A percentile compares a stretch with the other conserved stretches of the same genome.
phyloP scores from a whole-genome alignment of 2,888 invertebrate species.

The Pristionchus mayeri region DNA sequence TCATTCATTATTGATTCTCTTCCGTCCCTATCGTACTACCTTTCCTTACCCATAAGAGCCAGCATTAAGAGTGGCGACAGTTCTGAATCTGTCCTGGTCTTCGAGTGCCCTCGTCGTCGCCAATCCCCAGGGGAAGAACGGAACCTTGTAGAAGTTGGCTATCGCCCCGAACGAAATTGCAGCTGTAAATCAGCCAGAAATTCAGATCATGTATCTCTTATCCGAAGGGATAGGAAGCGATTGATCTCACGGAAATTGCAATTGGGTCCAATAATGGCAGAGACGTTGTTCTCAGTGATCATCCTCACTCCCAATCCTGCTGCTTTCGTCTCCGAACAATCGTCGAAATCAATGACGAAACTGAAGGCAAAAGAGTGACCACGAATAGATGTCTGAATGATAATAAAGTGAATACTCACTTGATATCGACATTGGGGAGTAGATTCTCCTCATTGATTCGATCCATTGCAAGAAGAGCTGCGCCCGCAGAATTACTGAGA shows the following conservation, averaged over 20 bases:
- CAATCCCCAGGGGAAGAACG: conserved; percentile 63
- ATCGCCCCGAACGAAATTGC: conserved; percentile 57
- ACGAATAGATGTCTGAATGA: too few relatives aligned
- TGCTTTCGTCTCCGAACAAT: conserved; percentile 11
- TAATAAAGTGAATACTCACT: too few relatives aligned
- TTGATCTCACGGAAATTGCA: conserved; percentile 4
- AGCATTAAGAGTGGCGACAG: conserved; percentile 53
- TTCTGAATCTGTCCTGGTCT: conserved; percentile 58
- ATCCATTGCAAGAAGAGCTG: conserved; percentile 56
- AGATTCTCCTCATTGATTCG: conserved; percentile 52
- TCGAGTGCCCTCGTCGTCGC: conserved; percentile 56
- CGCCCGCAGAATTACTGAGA: conserved; percentile 54
- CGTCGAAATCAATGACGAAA: conserved; percentile 23
- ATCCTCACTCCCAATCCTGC: conserved; percentile 3
- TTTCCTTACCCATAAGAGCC: conserved; percentile 8
- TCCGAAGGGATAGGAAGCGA: background rate
- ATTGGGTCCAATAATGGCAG: conserved; percentile 36
- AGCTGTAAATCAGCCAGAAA: conserved; percentile 62
- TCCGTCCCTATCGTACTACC: background rate
- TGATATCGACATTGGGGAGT: conserved; percentile 53
- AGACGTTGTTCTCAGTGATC: background rate
- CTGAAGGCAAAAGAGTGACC: conserved; percentile 8
- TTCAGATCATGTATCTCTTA: background rate
- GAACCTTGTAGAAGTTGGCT: conserved; percentile 60
- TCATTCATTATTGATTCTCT: background rate